A percentile compares a stretch with the other conserved stretches of the same genome.
phyloP scores from a whole-genome alignment of 2,113 vertebrate genomes.

The Cyprinodon brontotheroides region DNA sequence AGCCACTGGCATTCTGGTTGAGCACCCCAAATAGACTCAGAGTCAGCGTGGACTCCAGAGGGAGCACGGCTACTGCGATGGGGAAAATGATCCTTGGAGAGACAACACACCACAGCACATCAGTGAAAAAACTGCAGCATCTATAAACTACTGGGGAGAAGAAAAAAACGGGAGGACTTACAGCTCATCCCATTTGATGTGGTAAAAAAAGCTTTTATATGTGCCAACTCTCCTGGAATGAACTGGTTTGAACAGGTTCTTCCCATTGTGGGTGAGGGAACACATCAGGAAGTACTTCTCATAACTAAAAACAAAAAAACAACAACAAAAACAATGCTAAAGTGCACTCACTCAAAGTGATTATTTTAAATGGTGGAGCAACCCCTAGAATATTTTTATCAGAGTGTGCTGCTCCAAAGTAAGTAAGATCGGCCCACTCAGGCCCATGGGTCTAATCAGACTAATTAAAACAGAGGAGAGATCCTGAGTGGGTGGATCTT shows the following conservation, averaged over 20 bases:
- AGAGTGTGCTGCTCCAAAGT: not conserved
- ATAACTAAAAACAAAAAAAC: slow-evolving; percentile 79
- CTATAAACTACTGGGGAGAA: not conserved
- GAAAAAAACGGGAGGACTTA: slow-evolving; percentile 74
- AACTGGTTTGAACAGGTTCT: slow-evolving; percentile 94
- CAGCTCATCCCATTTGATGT: slow-evolving; percentile 98
- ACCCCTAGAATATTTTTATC: not conserved
- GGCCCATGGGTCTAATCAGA: not conserved
- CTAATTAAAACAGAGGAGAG: not conserved
- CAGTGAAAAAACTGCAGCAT: not conserved
- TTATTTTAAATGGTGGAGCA: not conserved
- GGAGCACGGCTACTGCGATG: slow-evolving; percentile 92
- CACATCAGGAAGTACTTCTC: slow-evolving; percentile 97
- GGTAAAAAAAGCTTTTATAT: slow-evolving; percentile 96
- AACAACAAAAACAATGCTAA: not conserved
- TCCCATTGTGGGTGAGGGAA: slow-evolving; percentile 92
- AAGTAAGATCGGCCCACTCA: not conserved
- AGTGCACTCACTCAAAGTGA: not conserved
- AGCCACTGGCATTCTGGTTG: slow-evolving; percentile 89
- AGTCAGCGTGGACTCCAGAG: slow-evolving; percentile 90
- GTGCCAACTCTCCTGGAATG: slow-evolving; percentile 97
- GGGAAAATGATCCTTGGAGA: slow-evolving; percentile 91
- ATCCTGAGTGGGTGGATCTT: not conserved
- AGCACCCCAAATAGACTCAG: slow-evolving; percentile 90
- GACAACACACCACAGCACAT: not conserved